Base-by-base conservation (phyloP, 2,797 vertebrate species). In the Fringilla coelebs region DNA sequence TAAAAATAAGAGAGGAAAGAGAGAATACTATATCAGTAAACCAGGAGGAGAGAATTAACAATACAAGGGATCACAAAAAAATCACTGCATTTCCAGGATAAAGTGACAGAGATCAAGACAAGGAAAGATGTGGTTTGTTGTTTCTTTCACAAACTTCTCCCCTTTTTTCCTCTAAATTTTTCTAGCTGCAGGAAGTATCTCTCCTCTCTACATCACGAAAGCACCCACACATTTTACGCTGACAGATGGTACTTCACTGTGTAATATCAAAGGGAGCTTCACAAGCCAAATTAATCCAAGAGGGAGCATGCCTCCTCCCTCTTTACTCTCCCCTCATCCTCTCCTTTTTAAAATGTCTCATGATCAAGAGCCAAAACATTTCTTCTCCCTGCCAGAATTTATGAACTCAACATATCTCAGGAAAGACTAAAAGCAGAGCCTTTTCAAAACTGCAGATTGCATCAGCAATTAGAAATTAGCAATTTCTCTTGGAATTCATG, bases 281-380 rank as follows among this genome's bases (percentile, higher is more conserved):
- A 67, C 57, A 77, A 95, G 84, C 88, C 92, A 87, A 93, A 86
- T 65, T 87, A 85, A 94, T 90, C 84, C 75, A 90, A 90, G 78
- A 79, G 81, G 55, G 90, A 95, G 67, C 88, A 82, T 71, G 57
- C 63, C 71, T 95, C 70, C 81, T 94, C 84, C 45, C 74, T 94
- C 71, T 70, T 90, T 41, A 29, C 91, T 85, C 85, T 89, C 45
- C 34, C 75, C 57, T 90, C 85, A 89, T 57, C 75, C 62, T 55
- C 87, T 94, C 46, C 43, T 91, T 88, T 88, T 74, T n/a, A 77
- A 96, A 93, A 85, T 41, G 63, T 38, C 72, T 94, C 74, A 95
- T 74, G 88, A 95, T 95, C 95, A 95, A 95, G 92, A 96, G 93
- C 94, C 92, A 96, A 95, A 96, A 87, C 77, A 87, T 77, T 94